Percentiles rank a stretch among this genome's conserved stretches.
These are phyloP conservation scores for Austrofundulus limnaeus DNA, from an alignment of 2,113 vertebrate species.

Conservation along the genomic window DNA sequence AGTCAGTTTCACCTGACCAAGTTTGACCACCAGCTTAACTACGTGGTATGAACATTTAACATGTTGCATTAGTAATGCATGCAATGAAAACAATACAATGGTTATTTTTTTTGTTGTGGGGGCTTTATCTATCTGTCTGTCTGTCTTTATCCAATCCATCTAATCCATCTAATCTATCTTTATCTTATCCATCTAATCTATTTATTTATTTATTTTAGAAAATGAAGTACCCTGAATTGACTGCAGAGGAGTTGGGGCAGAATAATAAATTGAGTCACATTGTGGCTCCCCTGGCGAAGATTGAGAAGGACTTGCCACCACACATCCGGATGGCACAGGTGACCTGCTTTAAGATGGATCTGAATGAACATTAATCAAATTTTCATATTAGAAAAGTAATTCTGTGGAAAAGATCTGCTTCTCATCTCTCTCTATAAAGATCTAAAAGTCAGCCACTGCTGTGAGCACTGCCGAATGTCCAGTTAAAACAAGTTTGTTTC, in stretches of 20 bases:
- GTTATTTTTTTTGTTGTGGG: background rate
- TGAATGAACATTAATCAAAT: background rate
- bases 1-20: constrained; percentile 7
- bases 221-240: constrained; percentile 28
- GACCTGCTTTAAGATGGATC: background rate
- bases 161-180: too few relatives aligned
- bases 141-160: too few relatives aligned
- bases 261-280: constrained; percentile 5
- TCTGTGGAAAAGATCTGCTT: too few relatives aligned
- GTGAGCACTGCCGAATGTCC: too few relatives aligned
- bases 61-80: background rate
- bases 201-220: too few relatives aligned
- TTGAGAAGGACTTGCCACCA: constrained; percentile 20
- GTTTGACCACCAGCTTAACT: constrained; percentile 32
- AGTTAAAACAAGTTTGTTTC: too few relatives aligned
- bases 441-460: too few relatives aligned
- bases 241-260: background rate
- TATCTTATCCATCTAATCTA: too few relatives aligned
- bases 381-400: background rate
- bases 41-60: constrained; percentile 43
- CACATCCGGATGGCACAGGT: constrained; percentile 20
- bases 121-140: too few relatives aligned
- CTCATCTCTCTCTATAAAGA: too few relatives aligned
- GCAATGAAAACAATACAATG: background rate
- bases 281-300: constrained; percentile 6